Base-by-base conservation (phyloP, 2,888 invertebrate species). In the Monochamus alternatus region DNA sequence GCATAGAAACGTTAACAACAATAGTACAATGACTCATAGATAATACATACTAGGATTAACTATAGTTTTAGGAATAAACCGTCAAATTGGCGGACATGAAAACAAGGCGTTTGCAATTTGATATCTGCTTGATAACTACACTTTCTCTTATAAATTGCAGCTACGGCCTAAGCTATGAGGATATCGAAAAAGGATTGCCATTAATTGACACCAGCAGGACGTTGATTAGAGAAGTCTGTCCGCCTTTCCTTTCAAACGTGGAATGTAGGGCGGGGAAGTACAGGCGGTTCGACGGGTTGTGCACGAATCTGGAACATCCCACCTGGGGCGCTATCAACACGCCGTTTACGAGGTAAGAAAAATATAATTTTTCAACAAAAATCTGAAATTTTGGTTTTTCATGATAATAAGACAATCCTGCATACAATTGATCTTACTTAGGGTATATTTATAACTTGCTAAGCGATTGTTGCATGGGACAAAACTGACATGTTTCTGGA, bases 221-320 rank as follows among this genome's bases (percentile, higher is more conserved):
- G 0, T 90, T 95, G 52, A 95, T 97, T 82, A 92, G 95, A 10
- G 96, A 96, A 86, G 93, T 96, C 3, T 97, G 97, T 84, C 97
- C 97, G 0, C 95, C 96, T 0, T 96, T 94, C 86, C 92, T 97
- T 85, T 94, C 95, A 0, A 95, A 96, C 84, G 96, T 97, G 32
- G 95, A 96, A 88, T 97, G 97, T 84, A 92, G 95, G 62, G 93
- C 97, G 0, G 96, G 96, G 67, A 96, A 97, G 87, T 97, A 97
- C 89, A 91, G 97, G 14, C 91, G 97, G 32, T 92, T 93, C 83
- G 97, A 97, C 87, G 97, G 97, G 0, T 92, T 97, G 5, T 97
- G 97, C 89, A 97, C 96, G 82, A 97, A 97, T 87, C 90, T 97
- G 84, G 92, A 95, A 78, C 94, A 97, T 88, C 97, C 97, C 0